Conservation (phyloP, 2,797 vertebrate genomes). For the Rhinogobio ventralis region DNA sequence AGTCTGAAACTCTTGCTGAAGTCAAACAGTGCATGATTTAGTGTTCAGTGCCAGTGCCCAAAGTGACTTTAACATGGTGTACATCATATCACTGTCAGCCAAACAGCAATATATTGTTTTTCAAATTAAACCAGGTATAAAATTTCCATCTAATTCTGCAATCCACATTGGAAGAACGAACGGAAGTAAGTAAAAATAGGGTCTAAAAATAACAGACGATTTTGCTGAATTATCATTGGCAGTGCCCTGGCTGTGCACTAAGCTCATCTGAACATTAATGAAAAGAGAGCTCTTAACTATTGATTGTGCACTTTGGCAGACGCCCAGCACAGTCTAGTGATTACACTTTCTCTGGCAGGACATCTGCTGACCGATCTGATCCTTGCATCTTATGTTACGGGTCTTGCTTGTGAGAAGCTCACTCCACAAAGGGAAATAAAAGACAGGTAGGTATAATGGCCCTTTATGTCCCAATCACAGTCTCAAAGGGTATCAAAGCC, state of each 20-base stretch:
- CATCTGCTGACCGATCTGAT: conserved; percentile 67
- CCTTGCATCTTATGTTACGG: conserved; percentile 71
- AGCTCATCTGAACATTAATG: conserved; percentile 80
- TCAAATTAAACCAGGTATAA: conserved; percentile 68
- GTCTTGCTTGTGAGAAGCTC: conserved; percentile 43
- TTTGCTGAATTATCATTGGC: conserved; percentile 73
- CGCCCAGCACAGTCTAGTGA: conserved; percentile 71
- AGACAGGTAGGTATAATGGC: background rate
- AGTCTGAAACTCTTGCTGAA: background rate
- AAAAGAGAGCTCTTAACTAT: conserved; percentile 75
- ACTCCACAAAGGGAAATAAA: conserved; percentile 21
- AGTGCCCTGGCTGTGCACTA: conserved; percentile 74
- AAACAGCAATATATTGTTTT: conserved; percentile 54
- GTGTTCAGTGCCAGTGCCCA: conserved; percentile 12
- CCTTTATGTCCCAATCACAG: background rate
- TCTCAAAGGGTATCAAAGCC: background rate
- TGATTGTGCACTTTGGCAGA: conserved; percentile 75
- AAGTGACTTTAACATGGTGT: conserved; percentile 48
- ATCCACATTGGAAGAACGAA: conserved; percentile 51
- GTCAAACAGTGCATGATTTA: no score
- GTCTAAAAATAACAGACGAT: conserved; percentile 55
- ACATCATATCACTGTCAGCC: conserved; percentile 31
- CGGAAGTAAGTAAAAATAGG: conserved; percentile 34
- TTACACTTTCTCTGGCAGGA: conserved; percentile 70
- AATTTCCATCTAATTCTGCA: conserved; percentile 64